Conservation (phyloP, 2,888 invertebrate genomes). For the Pseudolycoriella hygida region DNA sequence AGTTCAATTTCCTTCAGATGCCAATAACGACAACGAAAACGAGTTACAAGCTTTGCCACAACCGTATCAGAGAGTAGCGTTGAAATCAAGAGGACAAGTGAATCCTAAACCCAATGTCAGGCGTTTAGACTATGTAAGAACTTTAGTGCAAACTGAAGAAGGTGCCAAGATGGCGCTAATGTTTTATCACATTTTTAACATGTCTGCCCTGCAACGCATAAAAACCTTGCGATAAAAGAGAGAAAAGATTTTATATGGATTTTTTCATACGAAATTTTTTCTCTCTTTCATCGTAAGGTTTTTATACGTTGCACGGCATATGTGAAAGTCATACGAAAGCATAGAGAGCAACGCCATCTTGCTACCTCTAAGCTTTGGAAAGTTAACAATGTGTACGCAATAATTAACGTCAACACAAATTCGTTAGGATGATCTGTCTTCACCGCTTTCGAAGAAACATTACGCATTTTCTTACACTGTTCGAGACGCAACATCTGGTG, state of each 20-base stretch:
- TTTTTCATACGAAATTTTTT: too few species aligned
- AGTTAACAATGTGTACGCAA: too few species aligned
- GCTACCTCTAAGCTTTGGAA: too few species aligned
- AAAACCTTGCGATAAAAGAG: too few species aligned
- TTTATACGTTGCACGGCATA: too few species aligned
- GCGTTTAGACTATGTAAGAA: neutral
- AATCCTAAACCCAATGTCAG: neutral
- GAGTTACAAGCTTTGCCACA: constrained; percentile 2
- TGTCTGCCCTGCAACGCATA: too few species aligned
- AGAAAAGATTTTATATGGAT: too few species aligned
- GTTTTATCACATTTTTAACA: too few species aligned
- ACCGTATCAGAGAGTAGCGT: constrained; percentile 7
- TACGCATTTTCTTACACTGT: constrained; percentile 50
- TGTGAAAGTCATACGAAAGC: too few species aligned
- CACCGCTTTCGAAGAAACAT: constrained; percentile 20
- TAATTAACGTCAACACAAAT: too few species aligned
- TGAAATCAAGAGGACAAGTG: neutral
- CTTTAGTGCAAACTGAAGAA: neutral
- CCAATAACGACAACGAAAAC: neutral
- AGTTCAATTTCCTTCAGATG: constrained; percentile 8
- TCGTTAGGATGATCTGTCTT: neutral
- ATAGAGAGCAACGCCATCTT: too few species aligned
- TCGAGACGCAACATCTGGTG: constrained; percentile 40
- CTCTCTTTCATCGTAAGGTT: too few species aligned
- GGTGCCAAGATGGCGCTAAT: neutral